phyloP scores from a whole-genome alignment of 35 echinoderm and acorn worm genomes.

The Lytechinus pictus region DNA sequence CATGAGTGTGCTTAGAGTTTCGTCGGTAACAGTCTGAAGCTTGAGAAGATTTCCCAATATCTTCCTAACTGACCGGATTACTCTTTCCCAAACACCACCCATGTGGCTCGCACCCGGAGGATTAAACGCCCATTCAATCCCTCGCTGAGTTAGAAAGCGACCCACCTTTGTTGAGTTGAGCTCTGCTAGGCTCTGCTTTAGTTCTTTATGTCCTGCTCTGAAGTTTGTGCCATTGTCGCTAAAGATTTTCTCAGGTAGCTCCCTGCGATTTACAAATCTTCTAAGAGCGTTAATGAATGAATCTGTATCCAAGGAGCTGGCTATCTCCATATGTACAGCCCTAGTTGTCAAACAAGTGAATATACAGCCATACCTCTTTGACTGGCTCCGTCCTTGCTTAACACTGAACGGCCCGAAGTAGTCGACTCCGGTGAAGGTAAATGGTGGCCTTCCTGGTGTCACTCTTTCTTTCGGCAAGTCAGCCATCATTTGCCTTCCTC shows the following conservation, averaged over 20 bases:
- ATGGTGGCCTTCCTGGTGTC: too few relatives aligned
- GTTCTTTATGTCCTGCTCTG: constrained; percentile 38
- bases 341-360: constrained; percentile 68
- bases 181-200: constrained; percentile 49
- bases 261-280: constrained; percentile 40
- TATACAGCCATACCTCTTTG: constrained; percentile 68
- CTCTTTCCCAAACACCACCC: constrained; percentile 62
- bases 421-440: too few relatives aligned
- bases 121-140: constrained; percentile 57
- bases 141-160: constrained; percentile 5
- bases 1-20: background rate
- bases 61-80: constrained; percentile 47
- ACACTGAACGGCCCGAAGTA: too few relatives aligned
- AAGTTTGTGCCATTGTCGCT: constrained; percentile 75
- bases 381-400: background rate
- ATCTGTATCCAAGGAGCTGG: constrained; percentile 66
- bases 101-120: too few relatives aligned
- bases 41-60: background rate
- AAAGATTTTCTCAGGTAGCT: constrained; percentile 37
- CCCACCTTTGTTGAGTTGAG: constrained; percentile 43
- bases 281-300: constrained; percentile 71
- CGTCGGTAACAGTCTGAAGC: background rate
- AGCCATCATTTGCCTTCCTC: constrained; percentile 54
- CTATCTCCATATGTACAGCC: constrained; percentile 72
- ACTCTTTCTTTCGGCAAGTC: too few relatives aligned